Evolutionary conservation across 2,888 invertebrate genomes (phyloP), one percentile per base, ranked within the genome.

Genomic region (Phoronis australis): DNA sequence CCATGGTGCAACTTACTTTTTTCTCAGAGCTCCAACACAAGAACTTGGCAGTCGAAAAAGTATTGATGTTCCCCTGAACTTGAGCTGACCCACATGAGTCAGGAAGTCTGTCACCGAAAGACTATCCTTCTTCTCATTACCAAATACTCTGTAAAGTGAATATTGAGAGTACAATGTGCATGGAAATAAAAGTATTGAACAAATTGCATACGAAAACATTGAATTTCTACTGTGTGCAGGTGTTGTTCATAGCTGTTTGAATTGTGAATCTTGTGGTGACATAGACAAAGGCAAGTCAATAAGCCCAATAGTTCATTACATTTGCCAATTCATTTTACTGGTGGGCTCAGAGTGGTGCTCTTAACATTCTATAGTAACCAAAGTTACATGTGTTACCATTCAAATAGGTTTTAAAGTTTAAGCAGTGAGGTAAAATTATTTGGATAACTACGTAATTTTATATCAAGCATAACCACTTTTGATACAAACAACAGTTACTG

Each of bases 11-110:
- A 31, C 31, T 31, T 31, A 31, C 31, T 15, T 31, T 31, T 31
- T 31, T 15, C 31, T 31, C 31, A 12, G 9, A 31, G 9, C 15
- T 15, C 31, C 15, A 37, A 64, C 61, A 50, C 68, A 67, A 23
- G 80, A 78, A 24, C 76, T 76, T 0, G 81, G 79, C 2, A 85
- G 77, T n/a, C 87, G 78, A 57, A 86, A 81, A 47, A 87, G 72
- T 1, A 81, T 78, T 27, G 86, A 85, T 18, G 86, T 85, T 6
- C 86, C 86, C 45, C 86, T 78, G 40, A 87, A 81, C 47, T 82
- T 83, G 18, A 84, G 75, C 58, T 85, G 84, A 3, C 83, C 83
- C 6, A 86, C 83, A 1, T 82, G 82, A 23, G 81, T 80, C n/a
- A 86, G 73, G 68, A 87, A 87, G 42, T 82, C 76, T 2, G 73